Evolutionary conservation across 2,888 invertebrate species (phyloP).

Genomic region (Epinotia nisella): DNA sequence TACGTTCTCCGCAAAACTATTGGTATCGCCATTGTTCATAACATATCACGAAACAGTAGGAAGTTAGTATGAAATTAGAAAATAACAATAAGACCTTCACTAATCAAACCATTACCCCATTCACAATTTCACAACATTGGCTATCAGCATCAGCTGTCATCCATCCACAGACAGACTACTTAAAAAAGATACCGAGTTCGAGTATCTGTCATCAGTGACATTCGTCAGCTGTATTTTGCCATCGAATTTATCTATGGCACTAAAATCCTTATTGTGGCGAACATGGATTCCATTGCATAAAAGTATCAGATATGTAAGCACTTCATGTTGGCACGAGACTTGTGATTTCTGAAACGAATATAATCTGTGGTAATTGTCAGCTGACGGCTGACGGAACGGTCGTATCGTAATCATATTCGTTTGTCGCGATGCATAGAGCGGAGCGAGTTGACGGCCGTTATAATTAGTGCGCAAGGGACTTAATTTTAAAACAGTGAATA

Average conservation of each 20-base stretch:
- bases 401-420: background rate
- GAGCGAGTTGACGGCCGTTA: constrained; percentile 1
- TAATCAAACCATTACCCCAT: background rate
- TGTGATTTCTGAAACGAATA: background rate
- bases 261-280: constrained; percentile 1
- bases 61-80: constrained; percentile 5
- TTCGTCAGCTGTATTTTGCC: constrained; percentile 25
- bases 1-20: constrained; percentile 69
- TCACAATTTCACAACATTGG: background rate
- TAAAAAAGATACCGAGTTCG: too few species aligned
- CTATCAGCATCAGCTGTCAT: too few species aligned
- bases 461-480: constrained; percentile 20
- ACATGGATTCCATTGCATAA: background rate
- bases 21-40: constrained; percentile 58
- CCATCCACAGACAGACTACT: too few species aligned
- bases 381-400: constrained; percentile 18
- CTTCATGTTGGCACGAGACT: background rate
- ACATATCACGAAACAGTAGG: constrained; percentile 8
- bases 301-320: background rate
- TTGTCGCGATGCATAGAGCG: too few species aligned
- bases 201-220: constrained; percentile 21
- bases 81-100: constrained; percentile 25
- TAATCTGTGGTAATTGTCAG: constrained; percentile 30
- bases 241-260: background rate
- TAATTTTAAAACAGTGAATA: constrained; percentile 3